Evolutionary conservation across 2,888 invertebrate genomes (phyloP), one percentile per base, ranked within the genome.

Genomic region (Isoperla grammatica): DNA sequence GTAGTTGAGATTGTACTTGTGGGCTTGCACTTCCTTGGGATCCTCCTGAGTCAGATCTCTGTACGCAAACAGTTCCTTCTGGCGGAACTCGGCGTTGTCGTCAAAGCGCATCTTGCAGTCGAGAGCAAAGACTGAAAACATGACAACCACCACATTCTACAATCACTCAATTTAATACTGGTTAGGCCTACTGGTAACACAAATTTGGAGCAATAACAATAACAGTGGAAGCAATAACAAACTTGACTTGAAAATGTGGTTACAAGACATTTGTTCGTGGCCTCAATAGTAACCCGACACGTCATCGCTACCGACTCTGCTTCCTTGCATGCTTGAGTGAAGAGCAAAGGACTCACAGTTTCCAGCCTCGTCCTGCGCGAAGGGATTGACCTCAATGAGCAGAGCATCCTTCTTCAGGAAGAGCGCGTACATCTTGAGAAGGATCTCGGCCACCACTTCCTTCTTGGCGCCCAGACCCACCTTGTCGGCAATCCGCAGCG

Each of bases 61-160:
- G 65, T 88, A 74, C 0, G 77, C 81, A 71, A 95, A 96, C 54
- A 97, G 77, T 60, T 90, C 88, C 72, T 93, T 88, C 74, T 97
- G 96, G 63, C 96, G 83, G 75, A 88, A 96, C 61, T 88, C 87
- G 1, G 95, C 91, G 71, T 96, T 97, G 76, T 95, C 95, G 71
- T 97, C 96, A 72, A 96, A 95, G 69, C 93, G 84, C 74, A 95
- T 88, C 74, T 97, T 97, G 66, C 95, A 95, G 76, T 97, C 96
- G 74, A 97, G 80, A 68, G 95, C 94, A 74, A 87, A 93, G 73
- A 89, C 95, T 95, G 71, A 29, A 76, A 74, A 59, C 59, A 56
- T 29, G 5, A 29, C 29, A 29, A n/a, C n/a, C n/a, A n/a, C n/a
- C n/a, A n/a, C n/a, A n/a, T n/a, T n/a, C n/a, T n/a, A n/a, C n/a